Evolutionary conservation across 1,140 invertebrate species (phyloP), one percentile per base, ranked within the genome.

Genomic region (Drepana arcuata): DNA sequence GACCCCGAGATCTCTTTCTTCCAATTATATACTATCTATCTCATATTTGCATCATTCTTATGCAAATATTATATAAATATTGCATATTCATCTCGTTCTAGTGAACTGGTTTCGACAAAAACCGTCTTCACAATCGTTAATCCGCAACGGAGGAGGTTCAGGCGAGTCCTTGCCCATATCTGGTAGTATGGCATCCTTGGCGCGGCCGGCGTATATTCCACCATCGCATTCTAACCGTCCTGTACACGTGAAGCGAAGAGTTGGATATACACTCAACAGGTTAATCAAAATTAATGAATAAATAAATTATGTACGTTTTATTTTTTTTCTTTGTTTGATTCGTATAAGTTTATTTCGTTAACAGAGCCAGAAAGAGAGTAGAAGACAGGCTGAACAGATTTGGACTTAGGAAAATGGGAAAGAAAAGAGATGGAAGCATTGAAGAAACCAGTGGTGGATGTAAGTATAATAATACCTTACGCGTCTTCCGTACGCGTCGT

Each of bases 401-500:
- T 48, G 86, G 86, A 7, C 71, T 90, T 24, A 86, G 87, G 36
- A 93, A 93, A 71, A 88, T 90, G 69, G 91, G 93, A 2, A 93
- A 92, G 59, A 94, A 93, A 71, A 93, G 94, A 73, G 93, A 95
- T 70, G 92, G 93, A 14, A 94, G 91, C 65, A 88, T 91, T 40
- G 94, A 96, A 84, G 94, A 95, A 71, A 86, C 89, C 9, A 88
- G 90, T 43, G 91, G 91, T 50, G 89, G 86, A 65, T 90, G 91
- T 92, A 74, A 89, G 88, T 86, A 14, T n/a, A 7, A 6, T 10
- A 26, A n/a, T n/a, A n/a, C n/a, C n/a, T n/a, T n/a, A n/a, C n/a
- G n/a, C n/a, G n/a, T n/a, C n/a, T n/a, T n/a, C n/a, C n/a, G n/a
- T n/a, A n/a, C n/a, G n/a, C n/a, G n/a, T n/a, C n/a, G n/a, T n/a